Evolutionary conservation across 2,113 vertebrate genomes (phyloP).

Genomic region (Catharus minimus): DNA sequence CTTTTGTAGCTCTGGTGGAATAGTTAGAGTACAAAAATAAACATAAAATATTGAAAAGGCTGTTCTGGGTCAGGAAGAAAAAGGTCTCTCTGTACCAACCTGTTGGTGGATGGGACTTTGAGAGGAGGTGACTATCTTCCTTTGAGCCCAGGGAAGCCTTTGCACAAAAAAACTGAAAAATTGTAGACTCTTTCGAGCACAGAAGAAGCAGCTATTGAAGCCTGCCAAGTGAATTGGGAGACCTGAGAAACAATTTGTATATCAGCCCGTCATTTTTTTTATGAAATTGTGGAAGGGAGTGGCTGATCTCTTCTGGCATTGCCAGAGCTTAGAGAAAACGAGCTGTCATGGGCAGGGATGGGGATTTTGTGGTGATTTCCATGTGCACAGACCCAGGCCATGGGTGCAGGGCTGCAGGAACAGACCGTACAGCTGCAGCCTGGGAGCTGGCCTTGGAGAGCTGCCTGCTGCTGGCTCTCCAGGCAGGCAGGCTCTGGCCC

Average conservation of each 20-base stretch:
- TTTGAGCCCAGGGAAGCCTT: not conserved
- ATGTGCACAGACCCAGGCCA: not conserved
- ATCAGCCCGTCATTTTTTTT: not conserved
- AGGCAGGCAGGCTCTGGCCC: constrained; percentile 3
- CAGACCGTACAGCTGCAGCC: not conserved
- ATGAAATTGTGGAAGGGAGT: not conserved
- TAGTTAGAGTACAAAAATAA: constrained; percentile 27
- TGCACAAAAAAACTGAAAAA: not conserved
- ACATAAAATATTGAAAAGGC: constrained; percentile 20
- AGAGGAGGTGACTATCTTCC: not conserved
- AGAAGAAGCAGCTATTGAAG: not conserved
- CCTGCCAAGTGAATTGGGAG: not conserved
- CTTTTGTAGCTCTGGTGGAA: constrained; percentile 18
- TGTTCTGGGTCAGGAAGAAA: constrained; percentile 23
- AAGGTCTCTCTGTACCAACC: constrained; percentile 2
- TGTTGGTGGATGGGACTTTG: not conserved
- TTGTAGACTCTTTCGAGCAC: not conserved
- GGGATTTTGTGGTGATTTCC: not conserved
- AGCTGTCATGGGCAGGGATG: not conserved
- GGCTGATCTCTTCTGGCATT: not conserved
- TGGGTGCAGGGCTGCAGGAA: not conserved
- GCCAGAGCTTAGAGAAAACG: not conserved
- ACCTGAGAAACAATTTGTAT: not conserved
- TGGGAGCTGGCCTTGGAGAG: not conserved
- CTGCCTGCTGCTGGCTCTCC: not conserved